Conservation (phyloP, 1,140 invertebrate species). For the Drosophila lacteicornis region DNA sequence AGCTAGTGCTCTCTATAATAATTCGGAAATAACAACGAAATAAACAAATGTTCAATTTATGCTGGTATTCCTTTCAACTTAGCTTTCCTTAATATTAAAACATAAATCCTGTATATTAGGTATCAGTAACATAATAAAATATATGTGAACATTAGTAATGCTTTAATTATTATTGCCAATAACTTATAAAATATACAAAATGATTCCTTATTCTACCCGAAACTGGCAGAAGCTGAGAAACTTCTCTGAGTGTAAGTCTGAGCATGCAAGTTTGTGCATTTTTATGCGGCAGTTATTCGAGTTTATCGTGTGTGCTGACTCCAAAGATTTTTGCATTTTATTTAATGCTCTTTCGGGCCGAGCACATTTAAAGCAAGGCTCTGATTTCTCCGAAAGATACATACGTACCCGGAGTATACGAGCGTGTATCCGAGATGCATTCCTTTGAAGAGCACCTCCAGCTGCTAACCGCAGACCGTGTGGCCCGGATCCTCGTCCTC, state of each 20-base stretch:
- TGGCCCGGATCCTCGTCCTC: slow-evolving; percentile 10
- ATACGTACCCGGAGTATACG: neutral
- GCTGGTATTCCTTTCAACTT: too few species aligned
- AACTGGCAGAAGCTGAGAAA: neutral
- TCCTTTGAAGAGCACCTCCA: slow-evolving; percentile 45
- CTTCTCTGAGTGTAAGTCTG: slow-evolving; percentile 8
- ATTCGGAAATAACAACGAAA: too few species aligned
- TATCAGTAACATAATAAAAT: too few species aligned
- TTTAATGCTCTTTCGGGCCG: slow-evolving; percentile 32
- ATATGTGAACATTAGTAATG: neutral
- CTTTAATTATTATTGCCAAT: neutral
- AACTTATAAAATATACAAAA: too few species aligned
- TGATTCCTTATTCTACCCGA: too few species aligned
- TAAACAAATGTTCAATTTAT: too few species aligned
- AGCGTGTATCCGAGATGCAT: slow-evolving; percentile 14
- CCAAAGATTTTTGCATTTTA: slow-evolving; percentile 51
- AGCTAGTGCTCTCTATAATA: too few species aligned
- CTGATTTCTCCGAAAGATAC: slow-evolving; percentile 21
- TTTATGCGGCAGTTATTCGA: slow-evolving; percentile 63
- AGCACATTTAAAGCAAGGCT: slow-evolving; percentile 24
- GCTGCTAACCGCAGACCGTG: slow-evolving; percentile 45
- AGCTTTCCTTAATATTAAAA: too few species aligned
- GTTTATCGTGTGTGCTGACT: slow-evolving; percentile 55
- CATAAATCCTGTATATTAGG: too few species aligned
- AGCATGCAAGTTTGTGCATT: slow-evolving; percentile 50